Evolutionary conservation across 2,888 invertebrate genomes (phyloP).

Genomic region (Scotopteryx bipunctaria): DNA sequence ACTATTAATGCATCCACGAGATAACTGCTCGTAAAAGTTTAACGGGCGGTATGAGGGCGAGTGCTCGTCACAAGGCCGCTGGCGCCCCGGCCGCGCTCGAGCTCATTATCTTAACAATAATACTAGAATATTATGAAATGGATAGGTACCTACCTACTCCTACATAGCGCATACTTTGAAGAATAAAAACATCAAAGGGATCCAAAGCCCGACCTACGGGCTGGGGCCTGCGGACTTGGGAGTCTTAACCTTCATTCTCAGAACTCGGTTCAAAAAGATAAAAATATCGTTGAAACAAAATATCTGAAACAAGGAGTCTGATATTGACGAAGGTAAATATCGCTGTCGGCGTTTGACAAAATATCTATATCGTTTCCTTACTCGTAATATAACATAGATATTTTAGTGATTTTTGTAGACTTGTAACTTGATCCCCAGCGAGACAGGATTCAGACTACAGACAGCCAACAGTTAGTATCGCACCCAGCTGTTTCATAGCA

Average conservation of each 20-base stretch:
- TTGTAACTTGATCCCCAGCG: constrained; percentile 1
- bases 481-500: neutral
- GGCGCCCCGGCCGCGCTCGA: neutral
- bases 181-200: neutral
- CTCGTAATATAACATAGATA: neutral
- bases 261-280: neutral
- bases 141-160: neutral
- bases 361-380: neutral
- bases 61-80: neutral
- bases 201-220: too few species aligned
- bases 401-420: constrained; percentile 3
- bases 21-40: constrained; percentile 2
- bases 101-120: too few species aligned
- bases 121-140: too few species aligned
- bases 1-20: neutral
- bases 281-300: neutral
- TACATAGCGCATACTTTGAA: too few species aligned
- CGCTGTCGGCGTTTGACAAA: neutral
- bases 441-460: neutral
- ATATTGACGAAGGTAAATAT: neutral
- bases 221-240: too few species aligned
- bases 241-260: neutral
- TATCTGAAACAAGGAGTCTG: neutral
- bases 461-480: neutral
- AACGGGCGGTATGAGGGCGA: neutral